Base-by-base conservation (phyloP, 2,113 vertebrate genomes). In the Epinephelus lanceolatus region DNA sequence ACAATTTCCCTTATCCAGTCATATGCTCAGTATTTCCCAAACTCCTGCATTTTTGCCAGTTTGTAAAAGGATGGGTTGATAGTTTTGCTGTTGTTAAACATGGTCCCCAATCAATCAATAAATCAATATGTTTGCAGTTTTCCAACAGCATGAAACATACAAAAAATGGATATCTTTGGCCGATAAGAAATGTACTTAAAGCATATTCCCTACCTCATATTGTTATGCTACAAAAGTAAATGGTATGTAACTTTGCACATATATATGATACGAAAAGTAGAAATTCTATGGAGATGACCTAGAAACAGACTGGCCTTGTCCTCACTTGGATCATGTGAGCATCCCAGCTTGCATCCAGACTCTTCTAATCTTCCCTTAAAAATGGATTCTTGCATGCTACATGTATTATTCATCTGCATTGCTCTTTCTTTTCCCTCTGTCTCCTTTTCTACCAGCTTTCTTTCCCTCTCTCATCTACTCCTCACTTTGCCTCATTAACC, bases 361-460 rank as follows among this genome's bases (percentile, higher is more conserved):
- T 91, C 84, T 67, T 92, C 84, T 90, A 92, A 90, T 91, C 85
- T 91, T 89, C 85, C 80, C 69, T 85, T 91, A 82, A 92, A 91
- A 88, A 90, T 89, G 90, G 76, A 88, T 89, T 91, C 83, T 56
- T 86, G 72, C 66, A 45, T 85, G 86, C 59, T 69, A 66, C 86
- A 93, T 92, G 91, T 89, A 91, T 93, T 91, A 93, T 94, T 93
- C 87, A 94, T 89, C 84, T 86, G 76, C 80, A 60, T 73, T 63
- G 27, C 82, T 87, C 77, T 86, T 61, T 80, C 70, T 80, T 84
- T 86, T 80, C 73, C 65, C 66, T 61, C 59, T 51, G 78, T 84
- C 81, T 90, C 74, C 42, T 37, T 67, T 84, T 84, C 86, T 79
- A 69, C 23, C 30, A 13, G 76, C 86, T 69, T 91, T 84, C 78